Conservation (phyloP, 2,888 invertebrate genomes). For the Eumacrocentrus americanus region DNA sequence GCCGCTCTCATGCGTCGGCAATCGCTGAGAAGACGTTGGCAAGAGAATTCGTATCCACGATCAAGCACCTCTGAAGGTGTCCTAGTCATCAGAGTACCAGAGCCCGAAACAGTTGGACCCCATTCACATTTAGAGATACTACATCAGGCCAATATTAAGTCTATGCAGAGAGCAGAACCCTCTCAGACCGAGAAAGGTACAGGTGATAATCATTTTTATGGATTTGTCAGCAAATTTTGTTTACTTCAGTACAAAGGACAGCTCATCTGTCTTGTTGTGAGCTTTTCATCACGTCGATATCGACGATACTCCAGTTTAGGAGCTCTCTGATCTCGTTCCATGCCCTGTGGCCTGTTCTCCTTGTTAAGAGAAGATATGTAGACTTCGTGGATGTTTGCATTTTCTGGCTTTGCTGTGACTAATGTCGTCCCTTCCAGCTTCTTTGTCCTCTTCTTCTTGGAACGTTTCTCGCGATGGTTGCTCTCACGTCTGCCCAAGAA, state of each 20-base stretch:
- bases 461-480: background rate
- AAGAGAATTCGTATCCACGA: constrained; percentile 33
- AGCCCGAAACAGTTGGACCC: constrained; percentile 53
- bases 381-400: constrained; percentile 6
- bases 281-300: constrained; percentile 22
- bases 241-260: constrained; percentile 39
- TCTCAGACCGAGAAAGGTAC: constrained; percentile 59
- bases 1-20: constrained; percentile 39
- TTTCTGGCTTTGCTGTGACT: constrained; percentile 1
- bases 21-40: constrained; percentile 52
- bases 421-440: constrained; percentile 6
- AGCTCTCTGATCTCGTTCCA: constrained; percentile 32
- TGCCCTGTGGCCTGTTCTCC: background rate
- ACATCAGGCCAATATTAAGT: constrained; percentile 53
- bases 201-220: background rate
- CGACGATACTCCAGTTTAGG: constrained; percentile 21
- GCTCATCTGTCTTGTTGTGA: constrained; percentile 36
- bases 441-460: background rate
- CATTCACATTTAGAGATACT: constrained; percentile 54
- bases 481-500: constrained; percentile 20
- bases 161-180: constrained; percentile 50
- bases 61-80: constrained; percentile 46
- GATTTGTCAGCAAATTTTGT: background rate
- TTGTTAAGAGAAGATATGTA: constrained; percentile 5
- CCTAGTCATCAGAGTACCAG: constrained; percentile 56